Evolutionary conservation across 2,113 vertebrate genomes (phyloP), one percentile per base, ranked within the genome.

Genomic region (Hippocampus barbouri): DNA sequence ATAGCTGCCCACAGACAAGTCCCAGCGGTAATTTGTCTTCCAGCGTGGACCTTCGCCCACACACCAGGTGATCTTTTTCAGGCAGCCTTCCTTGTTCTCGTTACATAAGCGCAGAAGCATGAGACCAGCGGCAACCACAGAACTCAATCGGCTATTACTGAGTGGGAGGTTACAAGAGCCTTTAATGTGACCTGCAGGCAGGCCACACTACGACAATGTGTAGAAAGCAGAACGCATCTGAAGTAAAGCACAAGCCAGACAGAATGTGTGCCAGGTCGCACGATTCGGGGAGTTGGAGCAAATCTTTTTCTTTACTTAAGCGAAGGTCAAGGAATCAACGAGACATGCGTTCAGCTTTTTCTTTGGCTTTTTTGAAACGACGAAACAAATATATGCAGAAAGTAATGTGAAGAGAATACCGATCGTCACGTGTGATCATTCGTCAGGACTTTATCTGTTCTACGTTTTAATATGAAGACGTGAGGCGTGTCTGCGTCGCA

Each of bases 1-100:
- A 41, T 53, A 70, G 70, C 65, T 76, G 47, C 71, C 56, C 68
- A 74, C 41, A 47, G 40, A 41, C 70, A 10, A 66, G 61, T 57
- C 27, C 51, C 57, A 40, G 78, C 66, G 71, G 71, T 70, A 56
- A 62, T 81, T 62, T 72, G 66, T 78, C 77, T 83, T 56, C 45
- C 68, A 63, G 71, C 73, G 74, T 23, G 34, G 64, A 66, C 75
- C 68, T 53, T 75, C 74, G 60, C 27, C 69, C 64, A 53, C 78
- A 20, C 56, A 34, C 69, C 45, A n/a, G 66, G 79, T 76, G 63
- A 74, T 64, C 51, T 64, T 60, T 75, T 73, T 56, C 8, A 27
- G 43, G 41, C 2, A 66, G 45, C 41, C 21, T n/a, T n/a, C 21
- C 53, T 25, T 27, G 60, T 68, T 74, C 60, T 49, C 61, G 72